phyloP scores from a whole-genome alignment of 2,797 vertebrate species.

The Cirrhinus molitorella region DNA sequence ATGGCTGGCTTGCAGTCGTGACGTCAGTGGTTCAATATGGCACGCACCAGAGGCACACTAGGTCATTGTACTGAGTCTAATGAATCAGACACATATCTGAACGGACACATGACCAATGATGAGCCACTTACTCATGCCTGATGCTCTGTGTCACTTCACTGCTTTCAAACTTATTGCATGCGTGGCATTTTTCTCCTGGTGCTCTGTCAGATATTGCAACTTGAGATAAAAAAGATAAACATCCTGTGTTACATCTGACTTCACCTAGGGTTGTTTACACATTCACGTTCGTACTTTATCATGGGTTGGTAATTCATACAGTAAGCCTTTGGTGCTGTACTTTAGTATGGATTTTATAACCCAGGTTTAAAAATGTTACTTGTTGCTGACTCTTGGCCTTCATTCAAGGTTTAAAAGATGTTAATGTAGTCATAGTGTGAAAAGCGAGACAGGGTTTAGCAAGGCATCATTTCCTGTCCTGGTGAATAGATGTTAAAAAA shows the following conservation, averaged over 20 bases:
- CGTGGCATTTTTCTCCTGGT: neutral
- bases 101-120: slow-evolving; percentile 42
- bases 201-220: neutral
- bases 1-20: slow-evolving; percentile 43
- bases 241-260: neutral
- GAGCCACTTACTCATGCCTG: slow-evolving; percentile 30
- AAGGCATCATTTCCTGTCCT: neutral
- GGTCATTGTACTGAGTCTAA: slow-evolving; percentile 54
- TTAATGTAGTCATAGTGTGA: neutral
- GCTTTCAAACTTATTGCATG: slow-evolving; percentile 24
- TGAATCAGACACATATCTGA: slow-evolving; percentile 57
- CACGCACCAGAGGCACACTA: slow-evolving; percentile 52
- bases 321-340: neutral
- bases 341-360: neutral
- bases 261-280: neutral
- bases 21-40: slow-evolving; percentile 61
- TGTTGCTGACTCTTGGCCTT: neutral
- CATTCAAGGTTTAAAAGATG: neutral
- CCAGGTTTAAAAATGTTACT: neutral
- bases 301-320: neutral
- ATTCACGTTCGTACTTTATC: neutral
- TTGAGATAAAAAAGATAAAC: slow-evolving; percentile 1
- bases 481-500: slow-evolving; percentile 4
- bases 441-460: neutral
- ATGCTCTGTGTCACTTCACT: slow-evolving; percentile 31